Base-by-base conservation (phyloP, 2,888 invertebrate genomes). In the Acronicta aceris region DNA sequence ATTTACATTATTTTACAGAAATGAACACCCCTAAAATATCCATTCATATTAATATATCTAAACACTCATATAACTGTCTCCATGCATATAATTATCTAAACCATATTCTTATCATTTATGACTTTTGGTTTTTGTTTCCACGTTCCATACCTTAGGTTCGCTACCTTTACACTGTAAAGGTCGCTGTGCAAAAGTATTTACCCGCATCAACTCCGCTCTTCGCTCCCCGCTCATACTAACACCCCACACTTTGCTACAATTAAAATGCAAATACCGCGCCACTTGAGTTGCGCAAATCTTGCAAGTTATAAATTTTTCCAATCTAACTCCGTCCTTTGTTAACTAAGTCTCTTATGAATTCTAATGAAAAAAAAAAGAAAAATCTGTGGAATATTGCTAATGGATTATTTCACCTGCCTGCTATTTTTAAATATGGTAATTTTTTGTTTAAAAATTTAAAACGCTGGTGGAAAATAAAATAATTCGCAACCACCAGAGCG, bases 221-320 rank as follows among this genome's bases (percentile, higher is more conserved):
- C 57, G 47, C 54, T 52, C 8, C 12, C 45, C 66, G 69, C 69
- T 57, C 15, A 7, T 27, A 61, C 8, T 47, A 7, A 3, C 52
- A 0, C 62, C 59, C 25, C 10, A 17, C 59, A 36, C 56, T 55
- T 25, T 45, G 51, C 60, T 62, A 82, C 85, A 88, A 88, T 89
- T 88, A 89, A 89, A 84, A 89, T 89, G 89, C 88, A 86, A 89
- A 88, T 89, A 84, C 82, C 79, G 63, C 68, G 84, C 85, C 82
- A 81, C 86, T 83, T 81, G 79, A 81, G 77, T 77, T 71, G 78
- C 84, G 85, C 82, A 84, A 86, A 87, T 85, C 84, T 86, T 83
- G 81, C 82, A 80, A 87, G 81, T 88, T 88, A 87, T 85, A 84
- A 84, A 83, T 87, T 88, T 87, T 88, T 88, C 86, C 85, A 85